Evolutionary conservation across 2,113 vertebrate species (phyloP).

Genomic region (Romanogobio albipinnatus): DNA sequence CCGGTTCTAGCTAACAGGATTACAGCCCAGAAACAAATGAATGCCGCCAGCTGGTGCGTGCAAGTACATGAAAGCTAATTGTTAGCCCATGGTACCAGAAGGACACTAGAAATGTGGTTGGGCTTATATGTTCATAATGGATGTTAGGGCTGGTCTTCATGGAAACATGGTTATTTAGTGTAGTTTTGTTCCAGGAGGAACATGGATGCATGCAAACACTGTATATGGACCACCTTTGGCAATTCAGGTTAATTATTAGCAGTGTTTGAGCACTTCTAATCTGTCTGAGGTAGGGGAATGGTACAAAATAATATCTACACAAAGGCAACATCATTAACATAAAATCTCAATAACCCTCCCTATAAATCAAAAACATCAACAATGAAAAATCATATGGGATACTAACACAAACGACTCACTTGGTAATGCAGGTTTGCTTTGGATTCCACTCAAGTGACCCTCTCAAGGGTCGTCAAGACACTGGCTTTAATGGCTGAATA

Average conservation of each 20-base stretch:
- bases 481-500: conserved; percentile 20
- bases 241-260: conserved; percentile 28
- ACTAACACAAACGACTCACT: background rate
- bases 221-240: background rate
- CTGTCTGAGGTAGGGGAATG: background rate
- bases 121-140: background rate
- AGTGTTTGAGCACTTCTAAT: background rate
- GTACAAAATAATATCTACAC: background rate
- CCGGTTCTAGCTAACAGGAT: conserved; percentile 30
- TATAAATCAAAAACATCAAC: background rate
- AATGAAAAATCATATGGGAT: background rate
- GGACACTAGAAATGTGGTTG: background rate
- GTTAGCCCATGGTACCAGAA: conserved; percentile 23
- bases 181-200: background rate
- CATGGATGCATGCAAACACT: background rate
- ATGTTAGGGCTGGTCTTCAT: conserved; percentile 27
- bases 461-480: background rate
- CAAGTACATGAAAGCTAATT: conserved; percentile 25
- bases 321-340: background rate
- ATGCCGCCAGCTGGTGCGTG: background rate
- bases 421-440: background rate
- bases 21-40: conserved; percentile 18
- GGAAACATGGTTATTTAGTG: conserved; percentile 38
- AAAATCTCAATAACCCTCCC: background rate
- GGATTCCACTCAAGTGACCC: conserved; percentile 1